A percentile compares a stretch with the other conserved stretches of the same genome.
These are phyloP conservation scores for Gymnocypris eckloni DNA, from an alignment of 2,797 vertebrate species.

Conservation along the genomic window DNA sequence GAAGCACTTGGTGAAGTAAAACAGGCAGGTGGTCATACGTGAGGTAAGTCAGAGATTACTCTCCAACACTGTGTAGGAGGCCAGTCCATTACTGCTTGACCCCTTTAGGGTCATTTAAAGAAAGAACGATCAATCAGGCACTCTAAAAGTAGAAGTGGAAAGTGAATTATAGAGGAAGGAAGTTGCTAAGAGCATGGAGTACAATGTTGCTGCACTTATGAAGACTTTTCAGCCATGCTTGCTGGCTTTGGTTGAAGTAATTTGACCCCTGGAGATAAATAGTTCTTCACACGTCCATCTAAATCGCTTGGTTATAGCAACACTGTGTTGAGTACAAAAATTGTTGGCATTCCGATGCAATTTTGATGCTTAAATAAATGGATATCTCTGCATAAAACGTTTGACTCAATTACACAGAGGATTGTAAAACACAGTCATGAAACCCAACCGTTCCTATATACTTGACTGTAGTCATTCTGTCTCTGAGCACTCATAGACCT, in stretches of 20 bases:
- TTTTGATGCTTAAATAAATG: not conserved
- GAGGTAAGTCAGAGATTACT: constrained; percentile 63
- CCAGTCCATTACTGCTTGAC: constrained; percentile 71
- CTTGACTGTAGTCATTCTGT: not conserved
- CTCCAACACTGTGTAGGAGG: constrained; percentile 71
- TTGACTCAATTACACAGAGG: not conserved
- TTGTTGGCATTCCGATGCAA: not conserved
- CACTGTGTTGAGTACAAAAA: not conserved
- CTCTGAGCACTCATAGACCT: constrained; percentile 6
- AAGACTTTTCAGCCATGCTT: constrained; percentile 10
- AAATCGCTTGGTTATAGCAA: not conserved
- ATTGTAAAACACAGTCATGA: not conserved
- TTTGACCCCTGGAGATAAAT: not conserved
- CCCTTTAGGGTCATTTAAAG: constrained; percentile 65
- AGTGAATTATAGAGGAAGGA: constrained; percentile 60
- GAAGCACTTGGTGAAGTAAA: constrained; percentile 56
- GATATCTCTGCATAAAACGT: not conserved
- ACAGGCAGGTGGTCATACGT: constrained; percentile 44
- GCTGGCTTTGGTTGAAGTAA: constrained; percentile 16
- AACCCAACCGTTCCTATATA: not conserved
- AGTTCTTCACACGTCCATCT: not conserved
- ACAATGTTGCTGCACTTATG: constrained; percentile 15
- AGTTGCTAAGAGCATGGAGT: constrained; percentile 15
- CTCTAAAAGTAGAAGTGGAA: constrained; percentile 67
- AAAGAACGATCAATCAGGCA: constrained; percentile 67